Conservation (phyloP, 2,888 invertebrate species). For the Nesidiocoris tenuis region DNA sequence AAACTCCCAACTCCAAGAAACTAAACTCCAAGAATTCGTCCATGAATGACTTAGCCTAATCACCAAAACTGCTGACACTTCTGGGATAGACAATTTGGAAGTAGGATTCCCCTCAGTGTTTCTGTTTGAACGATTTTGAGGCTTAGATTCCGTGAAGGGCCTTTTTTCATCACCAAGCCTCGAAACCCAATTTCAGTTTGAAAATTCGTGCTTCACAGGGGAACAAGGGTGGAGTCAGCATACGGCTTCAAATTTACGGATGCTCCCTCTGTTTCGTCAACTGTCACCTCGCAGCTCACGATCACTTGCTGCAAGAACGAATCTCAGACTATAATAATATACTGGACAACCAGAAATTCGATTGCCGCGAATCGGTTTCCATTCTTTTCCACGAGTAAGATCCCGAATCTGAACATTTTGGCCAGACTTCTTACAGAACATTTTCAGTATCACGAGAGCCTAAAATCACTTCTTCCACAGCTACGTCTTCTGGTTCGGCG, state of each 20-base stretch:
- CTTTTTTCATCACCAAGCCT: too few relatives aligned
- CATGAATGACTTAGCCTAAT: too few relatives aligned
- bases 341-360: slow-evolving; percentile 77
- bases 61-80: too few relatives aligned
- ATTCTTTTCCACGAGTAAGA: slow-evolving; percentile 90
- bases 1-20: too few relatives aligned
- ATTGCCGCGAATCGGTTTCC: slow-evolving; percentile 72
- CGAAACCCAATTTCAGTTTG: neutral
- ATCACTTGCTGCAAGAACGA: slow-evolving; percentile 77
- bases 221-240: slow-evolving; percentile 91
- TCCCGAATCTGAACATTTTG: slow-evolving; percentile 42
- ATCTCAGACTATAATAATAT: slow-evolving; percentile 86
- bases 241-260: slow-evolving; percentile 83
- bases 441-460: neutral
- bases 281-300: slow-evolving; percentile 87
- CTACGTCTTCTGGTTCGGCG: slow-evolving; percentile 89
- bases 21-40: too few relatives aligned
- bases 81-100: too few relatives aligned
- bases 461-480: slow-evolving; percentile 56
- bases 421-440: neutral
- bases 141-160: too few relatives aligned
- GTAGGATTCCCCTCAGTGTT: too few relatives aligned
- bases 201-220: slow-evolving; percentile 62
- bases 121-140: too few relatives aligned
- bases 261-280: slow-evolving; percentile 86